These are phyloP conservation scores for Trachelus tabidus DNA, from an alignment of 2,888 invertebrate genomes.

Conservation along the genomic window DNA sequence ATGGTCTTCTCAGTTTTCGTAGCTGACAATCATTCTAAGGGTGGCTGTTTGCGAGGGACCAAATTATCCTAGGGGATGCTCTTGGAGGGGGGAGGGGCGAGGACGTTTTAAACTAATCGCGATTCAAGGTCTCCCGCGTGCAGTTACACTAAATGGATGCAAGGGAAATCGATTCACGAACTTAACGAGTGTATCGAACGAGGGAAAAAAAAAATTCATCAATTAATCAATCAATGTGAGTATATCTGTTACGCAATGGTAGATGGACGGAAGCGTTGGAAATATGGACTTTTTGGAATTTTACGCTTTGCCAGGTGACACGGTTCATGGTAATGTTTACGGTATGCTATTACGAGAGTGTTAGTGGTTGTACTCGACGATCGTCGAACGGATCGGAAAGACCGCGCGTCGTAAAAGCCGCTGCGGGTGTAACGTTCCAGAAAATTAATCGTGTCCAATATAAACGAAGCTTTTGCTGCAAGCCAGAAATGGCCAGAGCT, in stretches of 20 bases:
- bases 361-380: background rate
- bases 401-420: constrained; percentile 27
- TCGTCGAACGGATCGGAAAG: background rate
- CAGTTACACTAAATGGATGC: constrained; percentile 52
- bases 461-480: constrained; percentile 31
- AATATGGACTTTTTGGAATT: background rate
- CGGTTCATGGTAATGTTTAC: background rate
- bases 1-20: background rate
- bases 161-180: background rate
- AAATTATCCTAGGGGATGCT: constrained; percentile 6
- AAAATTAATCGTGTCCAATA: constrained; percentile 62
- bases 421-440: constrained; percentile 56
- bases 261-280: background rate
- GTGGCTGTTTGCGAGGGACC: background rate
- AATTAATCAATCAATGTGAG: background rate
- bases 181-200: background rate
- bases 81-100: constrained; percentile 12
- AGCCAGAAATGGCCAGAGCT: constrained; percentile 11
- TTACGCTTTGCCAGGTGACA: background rate
- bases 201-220: background rate
- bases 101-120: constrained; percentile 26
- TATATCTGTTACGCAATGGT: background rate
- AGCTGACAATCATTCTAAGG: background rate
- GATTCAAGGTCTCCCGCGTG: constrained; percentile 46
- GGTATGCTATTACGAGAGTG: background rate